A percentile compares a stretch with the other conserved stretches of the same genome.
These are phyloP conservation scores for Lampropteryx suffumata DNA, from an alignment of 2,888 invertebrate species.

Conservation along the genomic window DNA sequence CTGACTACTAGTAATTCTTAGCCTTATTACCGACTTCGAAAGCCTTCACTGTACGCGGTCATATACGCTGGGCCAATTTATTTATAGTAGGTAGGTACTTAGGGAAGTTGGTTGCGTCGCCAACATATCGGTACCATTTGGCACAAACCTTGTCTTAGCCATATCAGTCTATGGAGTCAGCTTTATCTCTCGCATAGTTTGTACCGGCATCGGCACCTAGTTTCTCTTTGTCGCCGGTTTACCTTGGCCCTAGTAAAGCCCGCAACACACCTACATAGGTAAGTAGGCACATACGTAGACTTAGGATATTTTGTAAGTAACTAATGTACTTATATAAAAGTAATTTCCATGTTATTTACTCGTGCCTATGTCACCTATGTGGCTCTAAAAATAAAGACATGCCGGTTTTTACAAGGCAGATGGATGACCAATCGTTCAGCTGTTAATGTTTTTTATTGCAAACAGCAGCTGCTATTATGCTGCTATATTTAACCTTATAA, in stretches of 20 bases:
- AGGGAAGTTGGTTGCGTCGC: too few species aligned
- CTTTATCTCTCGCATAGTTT: background rate
- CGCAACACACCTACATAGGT: conserved; percentile 20
- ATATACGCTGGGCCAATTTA: too few species aligned
- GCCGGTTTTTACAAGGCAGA: conserved; percentile 7
- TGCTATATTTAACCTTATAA: too few species aligned
- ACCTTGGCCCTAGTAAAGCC: conserved; percentile 36
- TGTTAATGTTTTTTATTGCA: conserved; percentile 2
- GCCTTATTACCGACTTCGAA: too few species aligned
- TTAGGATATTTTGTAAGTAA: too few species aligned
- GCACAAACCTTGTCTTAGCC: too few species aligned
- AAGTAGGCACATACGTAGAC: background rate
- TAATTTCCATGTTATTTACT: background rate
- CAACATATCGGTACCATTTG: too few species aligned
- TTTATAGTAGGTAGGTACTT: too few species aligned
- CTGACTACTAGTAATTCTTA: too few species aligned
- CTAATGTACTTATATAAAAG: too few species aligned
- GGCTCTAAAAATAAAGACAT: background rate
- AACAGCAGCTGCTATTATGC: background rate
- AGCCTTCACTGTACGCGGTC: too few species aligned
- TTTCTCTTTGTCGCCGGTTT: conserved; percentile 26
- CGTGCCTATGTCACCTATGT: background rate
- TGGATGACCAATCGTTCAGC: conserved; percentile 19
- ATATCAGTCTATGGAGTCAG: background rate
- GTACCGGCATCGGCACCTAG: conserved; percentile 3